Base-by-base conservation (phyloP, 2,888 invertebrate genomes). In the Heliconius ethilla region DNA sequence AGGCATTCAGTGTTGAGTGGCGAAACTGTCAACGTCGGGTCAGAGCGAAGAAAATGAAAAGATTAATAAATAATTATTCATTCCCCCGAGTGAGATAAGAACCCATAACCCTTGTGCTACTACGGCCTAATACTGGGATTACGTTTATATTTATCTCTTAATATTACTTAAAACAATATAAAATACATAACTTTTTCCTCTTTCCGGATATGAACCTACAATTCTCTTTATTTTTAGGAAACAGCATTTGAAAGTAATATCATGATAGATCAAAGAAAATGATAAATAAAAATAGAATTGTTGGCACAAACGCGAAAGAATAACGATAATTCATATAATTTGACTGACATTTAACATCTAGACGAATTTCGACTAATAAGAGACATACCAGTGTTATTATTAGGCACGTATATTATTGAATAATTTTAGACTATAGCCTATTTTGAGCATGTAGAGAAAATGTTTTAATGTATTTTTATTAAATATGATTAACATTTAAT, bases 331-430 rank as follows among this genome's bases (percentile, higher is more conserved):
- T 70, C 27, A 45, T 70, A 15, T 18, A 25, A 45, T 70, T 70
- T 70, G 27, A 70, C 25, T 70, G 69, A 45, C 45, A n/a, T 67
- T 67, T 67, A 67, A 67, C 67, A 67, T 33, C 33, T 67, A 67
- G n/a, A 40, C 67, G n/a, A 67, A 45, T 69, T 70, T 70, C 27
- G 15, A 15, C 18, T 29, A 13, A 65, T 65, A 15, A 70, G 45
- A 27, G 45, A 27, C 45, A 40, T 40, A 27, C n/a, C 22, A 45
- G 25, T 25, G 27, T 1, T 27, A 29, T 27, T 65, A 65, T 15
- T 29, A 29, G 29, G 29, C 22, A 65, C 3, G 18, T 29, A 18
- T 29, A 29, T 65, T 18, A 3, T 18, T 18, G 15, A 18, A 45
- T 45, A 45, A 45, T 45, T 45, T 18, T 45, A 45, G 18, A 6